These are phyloP conservation scores for Abscondita cerata DNA, from an alignment of 2,888 invertebrate genomes.

Conservation along the genomic window DNA sequence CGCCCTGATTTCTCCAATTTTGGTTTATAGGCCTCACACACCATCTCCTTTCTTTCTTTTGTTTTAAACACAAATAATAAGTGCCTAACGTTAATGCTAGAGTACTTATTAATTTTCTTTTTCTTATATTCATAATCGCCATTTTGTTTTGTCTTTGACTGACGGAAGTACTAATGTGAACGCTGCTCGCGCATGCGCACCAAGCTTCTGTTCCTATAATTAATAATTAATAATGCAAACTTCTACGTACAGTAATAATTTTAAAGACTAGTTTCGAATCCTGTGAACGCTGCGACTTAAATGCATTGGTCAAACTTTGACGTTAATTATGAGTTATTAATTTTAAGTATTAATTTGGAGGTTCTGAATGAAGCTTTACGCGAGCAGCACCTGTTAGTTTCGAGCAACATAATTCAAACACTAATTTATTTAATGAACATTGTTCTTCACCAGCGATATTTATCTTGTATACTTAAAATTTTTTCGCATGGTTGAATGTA, in stretches of 20 bases:
- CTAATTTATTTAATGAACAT: constrained; percentile 6
- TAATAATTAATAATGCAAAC: not conserved
- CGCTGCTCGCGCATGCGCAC: not conserved
- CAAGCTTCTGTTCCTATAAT: not conserved
- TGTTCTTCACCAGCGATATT: constrained; percentile 3
- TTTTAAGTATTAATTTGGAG: not conserved
- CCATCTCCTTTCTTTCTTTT: constrained; percentile 5
- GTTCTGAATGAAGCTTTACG: no score
- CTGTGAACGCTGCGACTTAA: no score
- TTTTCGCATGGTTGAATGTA: no score
- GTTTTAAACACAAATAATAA: not conserved
- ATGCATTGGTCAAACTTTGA: no score
- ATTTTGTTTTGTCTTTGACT: not conserved
- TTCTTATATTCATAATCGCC: no score
- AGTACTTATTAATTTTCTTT: no score
- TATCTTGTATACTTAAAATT: constrained; percentile 1
- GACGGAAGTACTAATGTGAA: not conserved
- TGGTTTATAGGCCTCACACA: constrained; percentile 39
- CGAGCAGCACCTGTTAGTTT: not conserved
- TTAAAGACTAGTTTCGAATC: not conserved
- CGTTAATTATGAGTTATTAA: not conserved
- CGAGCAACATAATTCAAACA: constrained; percentile 13
- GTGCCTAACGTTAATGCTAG: not conserved
- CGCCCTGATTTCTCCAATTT: constrained; percentile 36
- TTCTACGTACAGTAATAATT: not conserved